phyloP scores from a whole-genome alignment of 2,888 invertebrate species.

The Embidobia sp. region DNA sequence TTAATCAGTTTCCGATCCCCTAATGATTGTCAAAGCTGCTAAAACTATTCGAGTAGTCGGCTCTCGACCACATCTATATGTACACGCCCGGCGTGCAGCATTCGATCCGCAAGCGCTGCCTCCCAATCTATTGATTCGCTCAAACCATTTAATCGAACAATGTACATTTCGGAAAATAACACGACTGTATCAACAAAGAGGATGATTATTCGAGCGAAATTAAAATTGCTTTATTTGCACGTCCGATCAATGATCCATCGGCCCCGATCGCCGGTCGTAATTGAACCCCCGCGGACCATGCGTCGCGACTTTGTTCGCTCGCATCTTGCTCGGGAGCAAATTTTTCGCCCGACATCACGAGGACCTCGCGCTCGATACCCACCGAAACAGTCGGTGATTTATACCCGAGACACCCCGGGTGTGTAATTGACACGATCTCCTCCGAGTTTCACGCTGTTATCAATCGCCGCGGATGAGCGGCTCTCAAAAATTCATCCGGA shows the following conservation, averaged over 20 bases:
- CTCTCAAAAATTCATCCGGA: conserved; percentile 21
- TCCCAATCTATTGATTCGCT: conserved; percentile 55
- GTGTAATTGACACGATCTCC: conserved; percentile 33
- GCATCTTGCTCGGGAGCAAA: no score
- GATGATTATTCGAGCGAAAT: conserved; percentile 43
- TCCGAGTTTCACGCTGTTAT: conserved; percentile 15
- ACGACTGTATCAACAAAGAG: conserved; percentile 47
- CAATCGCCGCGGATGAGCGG: conserved; percentile 1
- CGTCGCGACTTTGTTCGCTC: neutral
- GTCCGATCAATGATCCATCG: conserved; percentile 36
- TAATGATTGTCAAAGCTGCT: conserved; percentile 77
- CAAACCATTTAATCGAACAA: conserved; percentile 58
- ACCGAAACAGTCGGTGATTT: conserved; percentile 50
- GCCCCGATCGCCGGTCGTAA: no score
- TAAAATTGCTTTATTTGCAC: conserved; percentile 51
- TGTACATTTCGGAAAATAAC: conserved; percentile 56
- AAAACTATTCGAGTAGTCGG: conserved; percentile 67
- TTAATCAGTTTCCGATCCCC: conserved; percentile 79
- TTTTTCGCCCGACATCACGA: no score
- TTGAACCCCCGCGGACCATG: no score
- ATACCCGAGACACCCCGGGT: conserved; percentile 2
- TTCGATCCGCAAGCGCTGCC: conserved; percentile 35
- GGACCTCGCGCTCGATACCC: conserved; percentile 33
- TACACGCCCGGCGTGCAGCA: conserved; percentile 14
- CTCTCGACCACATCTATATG: conserved; percentile 62